Evolutionary conservation across 2,113 vertebrate species (phyloP), one percentile per base, ranked within the genome.

Genomic region (Paedocypris sp.): DNA sequence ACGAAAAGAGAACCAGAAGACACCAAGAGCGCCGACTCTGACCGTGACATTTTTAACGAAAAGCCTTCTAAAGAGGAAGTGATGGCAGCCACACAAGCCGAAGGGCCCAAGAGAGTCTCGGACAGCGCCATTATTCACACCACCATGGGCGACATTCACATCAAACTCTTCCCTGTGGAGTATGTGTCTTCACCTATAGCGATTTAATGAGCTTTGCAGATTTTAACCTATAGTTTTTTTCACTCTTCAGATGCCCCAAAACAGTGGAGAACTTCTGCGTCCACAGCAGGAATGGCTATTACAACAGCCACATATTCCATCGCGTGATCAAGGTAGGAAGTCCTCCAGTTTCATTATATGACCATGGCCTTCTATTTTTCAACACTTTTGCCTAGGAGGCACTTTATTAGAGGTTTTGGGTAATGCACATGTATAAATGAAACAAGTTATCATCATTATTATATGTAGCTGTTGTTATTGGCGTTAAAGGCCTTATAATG

Each of bases 191-290:
- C 29, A 10, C 22, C 4, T 11, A 6, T 22, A 1, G 5, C n/a
- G 9, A 11, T 22, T 29, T 16, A 8, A 13, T 3, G 23, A 2
- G 12, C n/a, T 51, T 2, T 11, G 7, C 31, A 7, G 5, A 26
- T 13, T 12, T 1, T 9, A 3, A 4, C 2, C 3, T 46, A 5
- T 47, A 11, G 23, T 23, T 2, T n/a, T 26, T 3, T 53, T 63
- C 10, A 50, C 6, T 38, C 35, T 20, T 22, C 63, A 99, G 95
- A 66, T 99, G 95, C 41, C 94, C 95, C 16, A 99, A 98, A 82
- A 97, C 95, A 0, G 95, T 99, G 78, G 95, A 99, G 81, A 99
- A 98, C 76, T 99, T 99, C 79, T 99, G 95, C 46, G 94, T 98
- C 5, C 95, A 99, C 70, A 98, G 93, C 80, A 89, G 94, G 76